These are phyloP conservation scores for Ictidomys tridecemlineatus DNA, from an alignment of 2,113 vertebrate species.

Conservation along the genomic window DNA sequence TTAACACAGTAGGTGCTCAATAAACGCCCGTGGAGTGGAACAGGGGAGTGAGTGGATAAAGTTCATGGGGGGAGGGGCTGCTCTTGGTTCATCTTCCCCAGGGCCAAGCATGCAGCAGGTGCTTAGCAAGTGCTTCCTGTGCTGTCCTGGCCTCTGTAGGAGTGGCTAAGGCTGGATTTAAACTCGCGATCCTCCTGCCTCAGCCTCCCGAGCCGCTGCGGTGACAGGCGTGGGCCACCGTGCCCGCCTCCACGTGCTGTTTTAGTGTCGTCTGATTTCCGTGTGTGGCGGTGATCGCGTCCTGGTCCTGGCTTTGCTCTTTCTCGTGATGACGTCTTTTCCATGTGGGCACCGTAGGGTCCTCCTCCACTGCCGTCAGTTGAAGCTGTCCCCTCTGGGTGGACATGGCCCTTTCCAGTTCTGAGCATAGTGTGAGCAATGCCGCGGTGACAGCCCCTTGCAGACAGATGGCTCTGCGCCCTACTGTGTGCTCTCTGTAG, in stretches of 20 bases:
- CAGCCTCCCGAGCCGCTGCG: no score
- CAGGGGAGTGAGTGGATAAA: background rate
- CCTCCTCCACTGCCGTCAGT: no score
- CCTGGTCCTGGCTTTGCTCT: background rate
- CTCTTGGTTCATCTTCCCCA: background rate
- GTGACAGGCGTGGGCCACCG: no score
- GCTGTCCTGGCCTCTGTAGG: background rate
- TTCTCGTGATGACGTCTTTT: background rate
- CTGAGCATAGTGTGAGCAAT: no score
- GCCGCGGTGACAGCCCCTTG: background rate
- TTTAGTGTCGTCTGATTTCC: background rate
- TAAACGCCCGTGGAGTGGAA: background rate
- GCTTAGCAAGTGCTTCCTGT: background rate
- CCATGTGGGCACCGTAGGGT: no score
- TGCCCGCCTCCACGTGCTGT: no score
- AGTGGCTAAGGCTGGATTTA: no score
- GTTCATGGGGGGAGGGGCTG: no score
- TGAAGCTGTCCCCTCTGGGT: no score
- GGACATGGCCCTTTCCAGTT: no score
- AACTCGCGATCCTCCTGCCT: no score
- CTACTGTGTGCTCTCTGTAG: accelerated
- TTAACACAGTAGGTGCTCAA: background rate
- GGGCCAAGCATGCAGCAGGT: background rate
- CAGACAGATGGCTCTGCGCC: no score
- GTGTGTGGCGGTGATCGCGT: accelerated